A percentile compares a stretch with the other conserved stretches of the same genome.
Evolutionary conservation across 2,113 vertebrate species (phyloP).

Genomic region (Passer montanus): DNA sequence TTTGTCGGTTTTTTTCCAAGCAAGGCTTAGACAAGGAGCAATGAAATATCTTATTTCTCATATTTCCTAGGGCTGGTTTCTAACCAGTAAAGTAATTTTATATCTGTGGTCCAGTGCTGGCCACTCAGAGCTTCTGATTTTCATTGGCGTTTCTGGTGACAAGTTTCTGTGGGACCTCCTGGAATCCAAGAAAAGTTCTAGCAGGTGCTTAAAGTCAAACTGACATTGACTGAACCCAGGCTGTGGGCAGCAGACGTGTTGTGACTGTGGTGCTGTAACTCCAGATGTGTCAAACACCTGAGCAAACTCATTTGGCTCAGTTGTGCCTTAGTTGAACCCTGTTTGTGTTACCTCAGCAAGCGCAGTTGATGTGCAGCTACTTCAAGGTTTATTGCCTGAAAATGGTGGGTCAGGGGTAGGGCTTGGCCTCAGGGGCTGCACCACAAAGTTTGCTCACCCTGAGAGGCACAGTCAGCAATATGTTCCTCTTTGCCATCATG

Average conservation of each 20-base stretch:
- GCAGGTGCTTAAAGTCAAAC: background rate
- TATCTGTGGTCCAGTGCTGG: background rate
- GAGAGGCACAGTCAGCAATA: background rate
- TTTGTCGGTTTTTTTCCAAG: background rate
- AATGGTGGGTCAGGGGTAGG: background rate
- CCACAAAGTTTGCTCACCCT: background rate
- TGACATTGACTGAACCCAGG: background rate
- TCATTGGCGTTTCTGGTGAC: background rate
- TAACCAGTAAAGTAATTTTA: background rate
- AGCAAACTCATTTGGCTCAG: background rate
- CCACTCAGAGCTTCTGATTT: rapidly evolving
- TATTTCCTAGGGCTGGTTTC: background rate
- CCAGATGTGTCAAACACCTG: background rate
- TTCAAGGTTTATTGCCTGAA: background rate
- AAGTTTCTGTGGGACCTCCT: background rate
- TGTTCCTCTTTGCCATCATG: rapidly evolving
- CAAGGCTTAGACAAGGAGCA: background rate
- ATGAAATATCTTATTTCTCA: background rate
- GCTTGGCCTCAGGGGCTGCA: background rate
- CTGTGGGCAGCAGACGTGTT: background rate
- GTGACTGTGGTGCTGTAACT: background rate
- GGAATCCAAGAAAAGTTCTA: background rate
- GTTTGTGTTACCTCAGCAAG: background rate
- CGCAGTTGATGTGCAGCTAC: background rate
- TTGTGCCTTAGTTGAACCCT: background rate